phyloP scores from a whole-genome alignment of 2,113 vertebrate species.

The Xenopus borealis region DNA sequence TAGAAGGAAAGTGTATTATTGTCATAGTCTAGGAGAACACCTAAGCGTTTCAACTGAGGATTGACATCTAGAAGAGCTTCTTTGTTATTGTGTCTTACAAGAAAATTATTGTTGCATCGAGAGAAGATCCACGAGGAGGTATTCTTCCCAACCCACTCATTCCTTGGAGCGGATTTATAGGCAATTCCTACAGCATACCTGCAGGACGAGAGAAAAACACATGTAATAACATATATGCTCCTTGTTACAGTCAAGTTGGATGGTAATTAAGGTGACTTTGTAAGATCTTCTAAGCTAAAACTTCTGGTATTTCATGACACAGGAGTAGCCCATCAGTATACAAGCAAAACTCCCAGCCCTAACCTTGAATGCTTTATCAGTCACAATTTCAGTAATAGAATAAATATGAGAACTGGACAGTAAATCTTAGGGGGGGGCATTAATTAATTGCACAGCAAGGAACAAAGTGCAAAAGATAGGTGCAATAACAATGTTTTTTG shows the following conservation, averaged over 20 bases:
- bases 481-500: too few relatives aligned
- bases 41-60: slow-evolving; percentile 88
- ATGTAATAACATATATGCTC: neutral
- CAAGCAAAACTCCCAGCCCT: too few relatives aligned
- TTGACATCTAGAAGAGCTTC: slow-evolving; percentile 95
- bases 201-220: slow-evolving; percentile 23
- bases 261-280: too few relatives aligned
- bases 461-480: too few relatives aligned
- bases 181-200: slow-evolving; percentile 96
- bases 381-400: too few relatives aligned
- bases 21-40: slow-evolving; percentile 96
- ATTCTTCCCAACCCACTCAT: slow-evolving; percentile 98
- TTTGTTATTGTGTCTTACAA: slow-evolving; percentile 93
- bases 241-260: neutral
- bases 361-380: too few relatives aligned
- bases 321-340: too few relatives aligned
- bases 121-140: slow-evolving; percentile 96
- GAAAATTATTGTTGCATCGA: slow-evolving; percentile 95
- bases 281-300: too few relatives aligned
- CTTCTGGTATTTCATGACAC: too few relatives aligned
- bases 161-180: slow-evolving; percentile 96
- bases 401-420: too few relatives aligned
- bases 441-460: too few relatives aligned
- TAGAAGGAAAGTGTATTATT: slow-evolving; percentile 93
- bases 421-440: too few relatives aligned